Percentiles rank a stretch among this genome's conserved stretches.
Conservation (phyloP, 37 sponge, comb jelly and placozoan genomes). For the Aplysina aerophoba region DNA sequence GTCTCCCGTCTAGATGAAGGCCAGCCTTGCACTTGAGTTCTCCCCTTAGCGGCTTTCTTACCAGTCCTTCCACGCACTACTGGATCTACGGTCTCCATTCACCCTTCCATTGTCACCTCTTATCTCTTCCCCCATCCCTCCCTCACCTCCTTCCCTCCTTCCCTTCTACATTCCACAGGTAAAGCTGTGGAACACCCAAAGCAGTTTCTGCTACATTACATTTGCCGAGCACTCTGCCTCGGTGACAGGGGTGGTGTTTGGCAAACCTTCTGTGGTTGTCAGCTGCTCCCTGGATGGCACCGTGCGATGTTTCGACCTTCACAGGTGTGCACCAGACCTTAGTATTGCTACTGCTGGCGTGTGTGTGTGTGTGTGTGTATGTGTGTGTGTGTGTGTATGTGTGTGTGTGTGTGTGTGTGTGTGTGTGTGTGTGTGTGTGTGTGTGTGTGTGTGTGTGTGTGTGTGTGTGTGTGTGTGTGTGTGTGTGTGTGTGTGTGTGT, state of each 20-base stretch:
- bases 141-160: not conserved
- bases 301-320: constrained; percentile 91
- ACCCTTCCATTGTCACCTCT: not conserved
- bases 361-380: not conserved
- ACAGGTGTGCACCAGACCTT: constrained; percentile 68
- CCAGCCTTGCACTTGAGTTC: too few relatives aligned
- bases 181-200: constrained; percentile 91
- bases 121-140: not conserved
- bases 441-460: too few relatives aligned
- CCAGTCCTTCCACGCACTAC: too few relatives aligned
- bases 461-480: too few relatives aligned
- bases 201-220: constrained; percentile 96
- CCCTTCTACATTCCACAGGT: constrained; percentile 52
- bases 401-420: too few relatives aligned
- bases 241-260: constrained; percentile 82
- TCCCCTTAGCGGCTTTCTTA: too few relatives aligned
- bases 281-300: constrained; percentile 96
- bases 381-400: constrained; percentile 35
- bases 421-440: too few relatives aligned
- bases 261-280: constrained; percentile 71
- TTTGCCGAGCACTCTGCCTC: constrained; percentile 91
- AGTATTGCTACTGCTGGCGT: not conserved
- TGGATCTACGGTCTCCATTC: not conserved
- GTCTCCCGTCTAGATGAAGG: too few relatives aligned
- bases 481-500: too few relatives aligned